Evolutionary conservation across 2,797 vertebrate species (phyloP).

Genomic region (Clarias pachynema): DNA sequence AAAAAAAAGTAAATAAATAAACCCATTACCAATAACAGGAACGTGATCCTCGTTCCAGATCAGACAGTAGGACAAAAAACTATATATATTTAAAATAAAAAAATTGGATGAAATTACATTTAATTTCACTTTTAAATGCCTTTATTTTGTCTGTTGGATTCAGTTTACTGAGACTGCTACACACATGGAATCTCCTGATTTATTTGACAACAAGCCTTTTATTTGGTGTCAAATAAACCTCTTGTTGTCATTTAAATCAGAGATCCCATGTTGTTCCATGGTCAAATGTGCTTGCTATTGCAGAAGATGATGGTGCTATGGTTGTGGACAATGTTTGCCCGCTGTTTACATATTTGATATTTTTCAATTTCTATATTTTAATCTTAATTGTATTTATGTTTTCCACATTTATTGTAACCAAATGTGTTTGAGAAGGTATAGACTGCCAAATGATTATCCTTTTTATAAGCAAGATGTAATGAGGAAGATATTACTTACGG

Average conservation of each 20-base stretch:
- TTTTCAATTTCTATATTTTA: not conserved
- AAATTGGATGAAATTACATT: not conserved
- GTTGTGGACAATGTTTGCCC: constrained; percentile 34
- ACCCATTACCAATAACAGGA: constrained; percentile 58
- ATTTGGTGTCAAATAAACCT: constrained; percentile 51
- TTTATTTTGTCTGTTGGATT: not conserved
- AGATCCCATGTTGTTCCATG: constrained; percentile 38
- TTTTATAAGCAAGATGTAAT: not conserved
- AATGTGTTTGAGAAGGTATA: not conserved
- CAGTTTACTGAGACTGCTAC: constrained; percentile 34
- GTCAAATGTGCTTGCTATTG: constrained; percentile 23
- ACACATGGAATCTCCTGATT: constrained; percentile 48
- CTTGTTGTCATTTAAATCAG: constrained; percentile 50
- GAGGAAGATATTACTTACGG: not conserved
- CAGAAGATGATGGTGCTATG: constrained; percentile 30
- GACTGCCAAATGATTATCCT: not conserved
- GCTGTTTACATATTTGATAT: constrained; percentile 3
- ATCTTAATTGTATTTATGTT: not conserved
- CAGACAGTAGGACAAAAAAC: not conserved
- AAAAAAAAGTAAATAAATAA: no score
- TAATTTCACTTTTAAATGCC: not conserved
- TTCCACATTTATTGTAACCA: constrained; percentile 1
- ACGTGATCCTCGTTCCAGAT: constrained; percentile 51
- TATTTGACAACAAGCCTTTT: constrained; percentile 50
- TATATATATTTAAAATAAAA: no score